phyloP scores from a whole-genome alignment of 2,888 invertebrate species.

The Drosophila villosipedis region DNA sequence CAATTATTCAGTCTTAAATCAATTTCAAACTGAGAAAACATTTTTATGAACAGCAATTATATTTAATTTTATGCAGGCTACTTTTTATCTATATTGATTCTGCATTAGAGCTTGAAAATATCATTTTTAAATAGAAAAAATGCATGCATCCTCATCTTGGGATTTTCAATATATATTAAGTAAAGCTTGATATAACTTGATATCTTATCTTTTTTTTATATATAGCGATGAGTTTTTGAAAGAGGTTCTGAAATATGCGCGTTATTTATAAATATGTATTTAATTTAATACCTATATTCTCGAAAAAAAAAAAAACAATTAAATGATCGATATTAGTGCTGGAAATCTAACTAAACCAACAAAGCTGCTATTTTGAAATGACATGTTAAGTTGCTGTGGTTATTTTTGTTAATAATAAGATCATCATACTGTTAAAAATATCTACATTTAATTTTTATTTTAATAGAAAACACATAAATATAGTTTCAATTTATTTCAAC shows the following conservation, averaged over 20 bases:
- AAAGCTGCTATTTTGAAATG: rapidly evolving
- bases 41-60: background rate
- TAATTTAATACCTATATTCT: background rate
- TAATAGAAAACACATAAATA: background rate
- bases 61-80: background rate
- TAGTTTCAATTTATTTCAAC: background rate
- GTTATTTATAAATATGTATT: background rate
- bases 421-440: background rate
- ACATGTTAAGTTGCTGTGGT: too few relatives aligned
- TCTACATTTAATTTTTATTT: background rate
- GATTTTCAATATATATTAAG: background rate
- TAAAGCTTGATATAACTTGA: background rate
- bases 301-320: background rate
- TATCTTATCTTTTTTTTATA: too few relatives aligned
- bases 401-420: too few relatives aligned
- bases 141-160: rapidly evolving
- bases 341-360: background rate
- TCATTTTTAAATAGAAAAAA: background rate
- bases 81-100: background rate
- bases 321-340: background rate
- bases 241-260: background rate
- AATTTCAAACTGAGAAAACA: background rate
- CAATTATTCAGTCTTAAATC: background rate
- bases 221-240: too few relatives aligned
- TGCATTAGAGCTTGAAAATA: background rate